phyloP scores from a whole-genome alignment of 2,113 vertebrate genomes.

The Andinoacara biseriatus region DNA sequence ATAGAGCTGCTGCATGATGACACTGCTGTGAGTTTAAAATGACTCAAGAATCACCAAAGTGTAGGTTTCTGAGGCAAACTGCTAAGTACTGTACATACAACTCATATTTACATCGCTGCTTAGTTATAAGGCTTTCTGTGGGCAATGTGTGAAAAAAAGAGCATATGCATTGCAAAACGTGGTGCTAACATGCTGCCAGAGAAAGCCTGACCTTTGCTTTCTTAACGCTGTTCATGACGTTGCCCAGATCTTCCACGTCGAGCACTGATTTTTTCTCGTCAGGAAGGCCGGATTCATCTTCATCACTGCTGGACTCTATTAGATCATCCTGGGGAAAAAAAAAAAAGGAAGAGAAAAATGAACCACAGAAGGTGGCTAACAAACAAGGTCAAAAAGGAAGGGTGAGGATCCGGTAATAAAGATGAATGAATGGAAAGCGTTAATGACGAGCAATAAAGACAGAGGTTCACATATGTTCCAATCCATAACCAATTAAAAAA shows the following conservation, averaged over 20 bases:
- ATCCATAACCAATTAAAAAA: background rate
- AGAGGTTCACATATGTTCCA: background rate
- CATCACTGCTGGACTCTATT: constrained; percentile 88
- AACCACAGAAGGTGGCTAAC: background rate
- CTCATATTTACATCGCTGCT: background rate
- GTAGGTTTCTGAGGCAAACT: background rate
- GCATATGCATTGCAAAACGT: background rate
- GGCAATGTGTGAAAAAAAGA: background rate
- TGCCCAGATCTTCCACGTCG: constrained; percentile 92
- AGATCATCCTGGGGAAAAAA: constrained; percentile 73
- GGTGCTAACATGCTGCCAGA: background rate
- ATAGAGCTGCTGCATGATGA: constrained; percentile 25
- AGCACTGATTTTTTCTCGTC: constrained; percentile 74
- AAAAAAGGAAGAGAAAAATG: background rate
- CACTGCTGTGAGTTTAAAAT: background rate
- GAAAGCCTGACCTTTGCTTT: constrained; percentile 84
- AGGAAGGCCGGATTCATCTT: constrained; percentile 76
- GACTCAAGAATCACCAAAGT: background rate
- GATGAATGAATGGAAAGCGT: background rate
- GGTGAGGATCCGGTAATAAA: background rate
- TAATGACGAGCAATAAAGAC: background rate
- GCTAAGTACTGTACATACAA: background rate
- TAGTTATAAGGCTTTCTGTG: background rate
- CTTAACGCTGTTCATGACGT: constrained; percentile 82
- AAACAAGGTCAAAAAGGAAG: background rate